phyloP scores from a whole-genome alignment of 2,797 vertebrate genomes.

The Poeciliopsis paucimaculata region DNA sequence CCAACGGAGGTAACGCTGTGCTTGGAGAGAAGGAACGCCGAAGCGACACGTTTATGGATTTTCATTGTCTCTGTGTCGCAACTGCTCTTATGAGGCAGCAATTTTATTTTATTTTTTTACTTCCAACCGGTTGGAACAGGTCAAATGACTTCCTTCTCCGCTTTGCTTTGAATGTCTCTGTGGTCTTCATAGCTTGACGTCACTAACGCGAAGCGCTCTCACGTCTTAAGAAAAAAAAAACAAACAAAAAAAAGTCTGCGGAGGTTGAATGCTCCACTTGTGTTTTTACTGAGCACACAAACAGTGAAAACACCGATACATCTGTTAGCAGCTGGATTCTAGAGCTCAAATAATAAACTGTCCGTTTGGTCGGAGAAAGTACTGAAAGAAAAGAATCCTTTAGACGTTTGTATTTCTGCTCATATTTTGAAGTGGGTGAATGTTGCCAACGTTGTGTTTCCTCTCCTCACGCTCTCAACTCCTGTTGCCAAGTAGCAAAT shows the following conservation, averaged over 20 bases:
- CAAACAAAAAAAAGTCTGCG: neutral
- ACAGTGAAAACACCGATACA: neutral
- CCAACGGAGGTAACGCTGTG: neutral
- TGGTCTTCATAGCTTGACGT: neutral
- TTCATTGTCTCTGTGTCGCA: neutral
- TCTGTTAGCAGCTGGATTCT: conserved; percentile 10
- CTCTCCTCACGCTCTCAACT: too few species aligned
- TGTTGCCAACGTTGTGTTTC: too few species aligned
- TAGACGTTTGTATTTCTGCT: too few species aligned
- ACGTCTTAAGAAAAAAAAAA: neutral
- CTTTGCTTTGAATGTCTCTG: neutral
- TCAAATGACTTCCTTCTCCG: neutral
- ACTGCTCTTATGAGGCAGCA: neutral
- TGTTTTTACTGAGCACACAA: neutral
- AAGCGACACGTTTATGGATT: neutral
- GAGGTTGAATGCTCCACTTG: neutral
- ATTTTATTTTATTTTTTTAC: neutral
- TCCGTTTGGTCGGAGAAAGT: neutral
- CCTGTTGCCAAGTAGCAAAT: too few species aligned
- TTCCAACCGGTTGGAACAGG: neutral
- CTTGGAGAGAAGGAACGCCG: neutral
- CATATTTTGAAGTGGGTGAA: too few species aligned
- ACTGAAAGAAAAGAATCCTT: neutral
- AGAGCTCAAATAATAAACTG: neutral
- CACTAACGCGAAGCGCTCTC: neutral